These are phyloP conservation scores for Microtus ochrogaster DNA, from an alignment of 2,113 vertebrate genomes.

Conservation along the genomic window DNA sequence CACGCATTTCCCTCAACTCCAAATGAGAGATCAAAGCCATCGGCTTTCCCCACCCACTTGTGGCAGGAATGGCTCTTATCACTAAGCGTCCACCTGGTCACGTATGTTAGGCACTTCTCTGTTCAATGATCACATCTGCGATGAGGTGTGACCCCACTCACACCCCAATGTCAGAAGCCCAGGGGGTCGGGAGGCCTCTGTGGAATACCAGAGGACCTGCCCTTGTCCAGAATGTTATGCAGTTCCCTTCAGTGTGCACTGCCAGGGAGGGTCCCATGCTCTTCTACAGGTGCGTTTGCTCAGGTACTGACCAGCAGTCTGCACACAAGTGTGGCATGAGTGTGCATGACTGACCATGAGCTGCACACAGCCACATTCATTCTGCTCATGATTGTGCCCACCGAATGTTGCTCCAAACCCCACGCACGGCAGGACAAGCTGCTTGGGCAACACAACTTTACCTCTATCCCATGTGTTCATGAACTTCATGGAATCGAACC, in stretches of 20 bases:
- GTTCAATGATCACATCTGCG: background rate
- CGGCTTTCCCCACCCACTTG: too few species aligned
- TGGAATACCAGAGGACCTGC: background rate
- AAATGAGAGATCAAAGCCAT: too few species aligned
- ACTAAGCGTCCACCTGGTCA: too few species aligned
- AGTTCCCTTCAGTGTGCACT: background rate
- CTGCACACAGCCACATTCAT: accelerated
- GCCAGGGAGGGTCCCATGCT: accelerated
- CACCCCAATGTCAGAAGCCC: background rate
- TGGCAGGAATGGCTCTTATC: background rate
- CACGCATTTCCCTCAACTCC: accelerated
- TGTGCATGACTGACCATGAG: background rate
- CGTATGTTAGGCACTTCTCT: background rate
- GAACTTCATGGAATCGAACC: background rate
- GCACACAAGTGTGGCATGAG: background rate
- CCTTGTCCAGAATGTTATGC: too few species aligned
- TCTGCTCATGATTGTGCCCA: background rate
- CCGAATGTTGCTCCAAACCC: background rate
- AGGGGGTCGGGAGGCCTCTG: background rate
- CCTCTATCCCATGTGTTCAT: slow-evolving; percentile 57
- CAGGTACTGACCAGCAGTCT: background rate
- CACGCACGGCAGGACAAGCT: background rate
- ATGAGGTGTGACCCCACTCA: background rate
- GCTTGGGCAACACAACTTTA: background rate
- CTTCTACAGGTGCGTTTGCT: background rate